Base-by-base conservation (phyloP, 2,888 invertebrate species). In the Stenoptilia bipunctidactyla region DNA sequence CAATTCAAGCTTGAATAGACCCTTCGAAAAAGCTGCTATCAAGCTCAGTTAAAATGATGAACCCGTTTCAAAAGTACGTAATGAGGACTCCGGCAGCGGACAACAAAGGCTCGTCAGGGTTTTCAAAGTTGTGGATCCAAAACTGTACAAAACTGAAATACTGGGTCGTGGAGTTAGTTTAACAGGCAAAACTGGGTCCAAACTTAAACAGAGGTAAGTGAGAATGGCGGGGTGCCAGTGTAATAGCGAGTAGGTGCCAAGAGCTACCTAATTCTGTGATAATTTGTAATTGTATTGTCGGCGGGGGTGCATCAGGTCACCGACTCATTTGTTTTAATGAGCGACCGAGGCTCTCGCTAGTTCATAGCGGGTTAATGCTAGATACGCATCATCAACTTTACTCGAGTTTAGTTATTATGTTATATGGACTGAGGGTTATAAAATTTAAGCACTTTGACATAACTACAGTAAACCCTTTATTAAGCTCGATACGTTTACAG, bases 161-260 rank as follows among this genome's bases (percentile, higher is more conserved):
- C 20, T 20, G 4, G 20, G 20, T 20, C 20, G 20, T 5, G 20
- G 20, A 20, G 20, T 36, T 15, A 36, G 34, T 25, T 25, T 14
- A 35, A 39, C 39, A 34, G 15, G 35, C 39, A 27, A 59, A 71
- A 67, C 57, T 66, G 50, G 63, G 58, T 59, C 58, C 61, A 54
- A 62, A 59, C 59, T 58, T 54, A 58, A 63, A 60, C 53, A 44
- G 53, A 68, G 69, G 67, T 66, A 59, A 54, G 59, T 49, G 58
- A 49, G 55, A 56, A 70, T 76, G 72, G 77, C 72, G 44, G 33
- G 41, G 47, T 63, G 77, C 75, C 77, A 76, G 64, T 59, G 47
- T 55, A 52, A 55, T 57, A 52, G 56, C 47, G 49, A 54, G 52
- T 53, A 61, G 56, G 55, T 69, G 74, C 72, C 72, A 75, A 71